Evolutionary conservation across 2,797 vertebrate genomes (phyloP).

Genomic region (Streptopelia turtur): DNA sequence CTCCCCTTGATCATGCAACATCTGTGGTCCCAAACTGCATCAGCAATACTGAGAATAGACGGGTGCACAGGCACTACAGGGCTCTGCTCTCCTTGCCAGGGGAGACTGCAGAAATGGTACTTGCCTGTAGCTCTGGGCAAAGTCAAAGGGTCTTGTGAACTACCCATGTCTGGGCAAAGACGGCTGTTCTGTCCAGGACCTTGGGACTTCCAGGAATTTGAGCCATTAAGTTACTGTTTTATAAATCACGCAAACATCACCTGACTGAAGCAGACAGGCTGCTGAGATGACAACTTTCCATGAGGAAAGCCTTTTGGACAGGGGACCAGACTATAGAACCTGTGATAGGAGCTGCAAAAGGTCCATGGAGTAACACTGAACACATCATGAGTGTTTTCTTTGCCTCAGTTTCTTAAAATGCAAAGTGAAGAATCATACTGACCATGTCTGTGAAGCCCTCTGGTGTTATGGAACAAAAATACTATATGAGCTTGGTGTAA

Average conservation of each 20-base stretch:
- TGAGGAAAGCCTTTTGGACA: neutral
- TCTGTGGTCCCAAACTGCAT: neutral
- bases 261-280: neutral
- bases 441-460: neutral
- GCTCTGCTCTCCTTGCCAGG: neutral
- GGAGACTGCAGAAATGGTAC: neutral
- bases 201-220: neutral
- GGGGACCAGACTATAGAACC: neutral
- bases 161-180: neutral
- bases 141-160: neutral
- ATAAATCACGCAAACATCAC: neutral
- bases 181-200: neutral
- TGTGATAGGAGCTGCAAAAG: neutral
- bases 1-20: neutral
- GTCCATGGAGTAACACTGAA: neutral
- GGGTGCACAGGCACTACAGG: rapidly evolving
- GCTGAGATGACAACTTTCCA: neutral
- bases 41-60: neutral
- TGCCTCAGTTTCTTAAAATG: neutral
- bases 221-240: neutral
- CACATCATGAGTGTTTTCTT: neutral
- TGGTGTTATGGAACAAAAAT: neutral
- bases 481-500: neutral
- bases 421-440: neutral
- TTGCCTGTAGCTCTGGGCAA: neutral